Evolutionary conservation across 2,888 invertebrate species (phyloP), one percentile per base, ranked within the genome.

Genomic region (Lypha dubia): DNA sequence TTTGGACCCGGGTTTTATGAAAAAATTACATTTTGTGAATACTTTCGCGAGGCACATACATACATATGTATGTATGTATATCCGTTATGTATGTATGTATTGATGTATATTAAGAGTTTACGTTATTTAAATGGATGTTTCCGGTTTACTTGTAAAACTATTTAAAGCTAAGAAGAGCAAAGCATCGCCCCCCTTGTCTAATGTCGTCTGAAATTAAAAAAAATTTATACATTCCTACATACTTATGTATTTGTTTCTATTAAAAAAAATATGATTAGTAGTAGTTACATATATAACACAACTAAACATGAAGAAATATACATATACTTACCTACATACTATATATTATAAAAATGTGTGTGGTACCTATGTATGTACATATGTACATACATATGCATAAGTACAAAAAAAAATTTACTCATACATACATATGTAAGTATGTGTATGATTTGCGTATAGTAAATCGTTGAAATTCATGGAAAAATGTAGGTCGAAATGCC

Each of bases 121-220:
- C 58, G 44, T 41, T 80, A 68, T 77, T 74, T 84, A 84, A 84
- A 84, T 81, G 28, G 67, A 32, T 74, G 77, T 81, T 81, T 84
- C 84, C 84, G 84, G 77, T 62, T 77, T 81, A 68, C 32, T 80
- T 80, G 79, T 80, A 51, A 24, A 80, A 53, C 28, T 51, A 51
- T 58, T 68, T 60, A 41, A 53, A 49, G 35, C 24, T 35, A 28
- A 71, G 41, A 20, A 24, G 7, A 62, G 24, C 24, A 51, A 17
- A 38, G 51, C 32, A 41, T 20, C 20, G 22, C 32, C 28, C 28
- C 62, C 51, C 5, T 58, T 35, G 32, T 67, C 32, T 70, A 68
- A 63, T 68, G 28, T 49, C 17, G 17, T 13, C 28, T n/a, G 17
- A 32, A 49, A 32, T 60, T 28, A 68, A 38, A 65, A 51, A 67